phyloP scores from a whole-genome alignment of 2,113 vertebrate genomes.

The Rattus rattus region DNA sequence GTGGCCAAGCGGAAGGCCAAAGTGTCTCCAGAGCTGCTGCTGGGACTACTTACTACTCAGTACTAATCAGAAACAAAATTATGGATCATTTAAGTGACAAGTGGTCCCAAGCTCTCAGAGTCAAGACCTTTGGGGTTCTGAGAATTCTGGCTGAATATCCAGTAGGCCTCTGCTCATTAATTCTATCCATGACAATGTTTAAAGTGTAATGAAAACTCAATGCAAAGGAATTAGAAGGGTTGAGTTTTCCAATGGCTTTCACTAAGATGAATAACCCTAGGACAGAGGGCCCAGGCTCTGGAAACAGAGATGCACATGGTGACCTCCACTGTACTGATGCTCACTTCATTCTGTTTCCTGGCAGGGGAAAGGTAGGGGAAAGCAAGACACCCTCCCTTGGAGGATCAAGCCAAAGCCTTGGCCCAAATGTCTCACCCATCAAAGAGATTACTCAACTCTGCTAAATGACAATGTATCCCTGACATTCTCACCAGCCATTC shows the following conservation, averaged over 20 bases:
- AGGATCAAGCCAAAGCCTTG: neutral
- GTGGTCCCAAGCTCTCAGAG: constrained; percentile 31
- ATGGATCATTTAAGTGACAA: constrained; percentile 62
- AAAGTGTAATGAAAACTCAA: constrained; percentile 71
- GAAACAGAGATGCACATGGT: neutral
- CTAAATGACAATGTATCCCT: neutral
- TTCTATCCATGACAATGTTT: constrained; percentile 29
- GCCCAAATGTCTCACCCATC: neutral
- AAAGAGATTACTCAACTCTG: neutral
- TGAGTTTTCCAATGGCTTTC: constrained; percentile 26
- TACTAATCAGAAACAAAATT: constrained; percentile 68
- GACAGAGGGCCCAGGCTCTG: neutral
- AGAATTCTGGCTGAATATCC: constrained; percentile 59
- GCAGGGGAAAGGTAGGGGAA: neutral
- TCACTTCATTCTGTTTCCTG: neutral
- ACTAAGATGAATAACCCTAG: neutral
- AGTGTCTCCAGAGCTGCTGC: neutral
- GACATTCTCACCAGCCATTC: neutral
- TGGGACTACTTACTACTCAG: neutral
- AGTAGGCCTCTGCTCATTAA: constrained; percentile 48
- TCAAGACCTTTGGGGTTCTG: constrained; percentile 61
- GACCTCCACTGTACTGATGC: fast-evolving
- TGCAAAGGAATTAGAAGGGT: constrained; percentile 45
- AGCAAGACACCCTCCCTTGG: neutral
- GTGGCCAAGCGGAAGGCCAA: neutral